Conservation (phyloP, 1,140 invertebrate species). For the Eriosoma lanigerum region DNA sequence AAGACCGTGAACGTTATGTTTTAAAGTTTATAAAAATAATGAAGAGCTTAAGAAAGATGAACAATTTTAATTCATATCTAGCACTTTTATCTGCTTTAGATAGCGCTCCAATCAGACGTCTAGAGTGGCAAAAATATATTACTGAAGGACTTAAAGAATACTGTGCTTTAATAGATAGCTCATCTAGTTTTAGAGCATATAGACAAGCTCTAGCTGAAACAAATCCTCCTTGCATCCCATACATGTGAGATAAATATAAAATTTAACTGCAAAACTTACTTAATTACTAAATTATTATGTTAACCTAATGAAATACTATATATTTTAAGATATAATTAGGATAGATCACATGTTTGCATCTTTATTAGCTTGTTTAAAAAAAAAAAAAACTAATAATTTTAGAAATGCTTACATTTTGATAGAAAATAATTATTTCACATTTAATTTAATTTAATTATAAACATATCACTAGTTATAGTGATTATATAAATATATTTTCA, state of each 20-base stretch:
- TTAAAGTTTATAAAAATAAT: conserved; percentile 98
- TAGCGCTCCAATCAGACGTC: conserved; percentile 88
- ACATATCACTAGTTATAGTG: too few species aligned
- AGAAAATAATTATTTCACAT: too few species aligned
- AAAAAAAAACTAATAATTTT: too few species aligned
- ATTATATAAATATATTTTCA: too few species aligned
- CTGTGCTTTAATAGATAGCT: conserved; percentile 92
- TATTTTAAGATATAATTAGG: too few species aligned
- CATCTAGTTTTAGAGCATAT: conserved; percentile 93
- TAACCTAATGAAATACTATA: too few species aligned
- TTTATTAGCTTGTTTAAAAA: too few species aligned
- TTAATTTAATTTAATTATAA: too few species aligned
- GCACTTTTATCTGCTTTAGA: conserved; percentile 94
- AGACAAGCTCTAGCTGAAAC: conserved; percentile 90
- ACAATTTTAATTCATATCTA: conserved; percentile 98
- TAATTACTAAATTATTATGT: too few species aligned
- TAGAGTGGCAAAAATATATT: conserved; percentile 94
- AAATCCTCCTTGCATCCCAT: conserved; percentile 95
- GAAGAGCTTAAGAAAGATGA: conserved; percentile 94
- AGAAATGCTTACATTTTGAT: too few species aligned
- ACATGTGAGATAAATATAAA: conserved; percentile 75
- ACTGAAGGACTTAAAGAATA: conserved; percentile 92
- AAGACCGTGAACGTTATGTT: conserved; percentile 93
- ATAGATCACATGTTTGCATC: too few species aligned
- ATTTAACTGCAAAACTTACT: not conserved